Base-by-base conservation (phyloP, 2,888 invertebrate genomes). In the Rhodophaea formosa region DNA sequence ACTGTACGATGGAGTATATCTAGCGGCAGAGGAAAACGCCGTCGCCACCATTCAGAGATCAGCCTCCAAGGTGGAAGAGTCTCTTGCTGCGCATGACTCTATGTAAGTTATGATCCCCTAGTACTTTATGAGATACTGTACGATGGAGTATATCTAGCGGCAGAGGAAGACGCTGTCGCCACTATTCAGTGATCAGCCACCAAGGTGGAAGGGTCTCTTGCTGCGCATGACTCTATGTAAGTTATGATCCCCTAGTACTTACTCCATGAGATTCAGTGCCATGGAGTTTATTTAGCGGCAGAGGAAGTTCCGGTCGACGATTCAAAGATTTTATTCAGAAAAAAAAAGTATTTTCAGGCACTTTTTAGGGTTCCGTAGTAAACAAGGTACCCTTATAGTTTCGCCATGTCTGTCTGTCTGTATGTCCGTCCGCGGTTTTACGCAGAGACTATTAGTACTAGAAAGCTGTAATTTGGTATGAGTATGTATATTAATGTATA, bases 21-120 rank as follows among this genome's bases (percentile, higher is more conserved):
- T 86, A 7, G 80, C 79, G 0, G 84, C 86, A 0, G 88, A 88
- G 14, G 74, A 74, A 29, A 82, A 81, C 0, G 88, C 86, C 0
- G 75, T 74, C 7, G 65, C 53, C 14, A 60, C 57, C 5, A 84
- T 80, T 0, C 46, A 64, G n/a, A 42, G 61, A 0, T 62, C 71
- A 0, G 88, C 87, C 0, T 78, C 74, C 12, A 70, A 61, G 12
- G 66, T 82, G 1, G 82, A 85, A 1, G 47, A 62, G 0, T 55
- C 62, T 0, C 59, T 80, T 1, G 56, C 53, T 6, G 71, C 71
- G 0, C 65, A 80, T 6, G 71, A 67, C 0, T 73, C 80, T 8
- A 73, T 84, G 89, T 88, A 32, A 79, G 85, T 74, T 39, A 1
- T 39, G 39, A n/a, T 39, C 39, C 12, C n/a, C n/a, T 39, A 35